Base-by-base conservation (phyloP, 2,113 vertebrate species). In the Pimephales promelas region DNA sequence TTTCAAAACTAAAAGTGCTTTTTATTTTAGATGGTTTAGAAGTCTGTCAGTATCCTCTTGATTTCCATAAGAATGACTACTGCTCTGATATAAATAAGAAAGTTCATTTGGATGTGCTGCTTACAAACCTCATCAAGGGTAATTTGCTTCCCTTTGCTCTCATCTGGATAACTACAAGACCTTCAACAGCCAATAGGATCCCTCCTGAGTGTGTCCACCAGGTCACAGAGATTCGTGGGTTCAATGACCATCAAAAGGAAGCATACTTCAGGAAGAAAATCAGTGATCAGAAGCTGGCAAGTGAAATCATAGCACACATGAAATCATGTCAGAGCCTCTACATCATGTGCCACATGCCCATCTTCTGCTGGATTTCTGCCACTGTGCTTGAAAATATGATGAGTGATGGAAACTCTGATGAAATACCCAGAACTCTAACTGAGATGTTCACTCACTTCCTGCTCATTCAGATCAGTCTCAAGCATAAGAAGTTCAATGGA, bases 321-420 rank as follows among this genome's bases (percentile, higher is more conserved):
- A 87, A 52, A 80, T 68, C 76, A 52, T 87, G 45, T 70, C 75
- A 71, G 75, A 79, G 77, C 24, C 77, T 79, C 36, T 79, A 31
- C 77, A 79, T 79, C 40, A 79, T 79, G 77, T 79, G 86, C 54
- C 79, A 84, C 56, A 84, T 87, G 54, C 86, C 86, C 57, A 83
- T 84, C 57, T 87, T 87, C 36, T 87, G 86, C 66, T 84, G 86
- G 83, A 87, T 87, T 34, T 26, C 84, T 49, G 52, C 73, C 26
- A 78, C 83, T 62, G 86, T 87, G 73, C 54, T 87, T 1, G 72
- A 84, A 74, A 45, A 84, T n/a, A 49, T 62, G 26, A 36, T 84
- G 49, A 57, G 26, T n/a, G 26, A 59, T 10, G 10, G 10, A n/a
- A 52, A 76, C 16, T 52, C 31, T 36, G 40, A 18, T 3, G 1